Percentiles rank a stretch among this genome's conserved stretches.
phyloP scores from a whole-genome alignment of 2,888 invertebrate species.

The Amphiduros pacificus region DNA sequence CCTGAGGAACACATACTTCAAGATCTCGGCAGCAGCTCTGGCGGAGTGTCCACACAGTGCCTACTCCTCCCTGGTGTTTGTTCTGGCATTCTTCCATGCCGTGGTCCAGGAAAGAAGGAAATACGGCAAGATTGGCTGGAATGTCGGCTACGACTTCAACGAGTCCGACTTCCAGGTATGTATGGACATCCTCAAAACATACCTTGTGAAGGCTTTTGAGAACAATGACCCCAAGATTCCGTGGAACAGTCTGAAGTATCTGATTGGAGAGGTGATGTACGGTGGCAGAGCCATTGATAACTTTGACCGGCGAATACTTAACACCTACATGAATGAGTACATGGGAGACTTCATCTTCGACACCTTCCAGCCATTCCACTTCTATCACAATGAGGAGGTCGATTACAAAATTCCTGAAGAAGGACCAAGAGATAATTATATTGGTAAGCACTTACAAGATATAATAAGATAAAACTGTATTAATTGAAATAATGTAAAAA shows the following conservation, averaged over 20 bases:
- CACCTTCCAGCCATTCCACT: slow-evolving; percentile 87
- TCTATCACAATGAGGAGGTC: slow-evolving; percentile 74
- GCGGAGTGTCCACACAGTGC: slow-evolving; percentile 74
- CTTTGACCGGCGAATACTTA: slow-evolving; percentile 83
- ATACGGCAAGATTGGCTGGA: slow-evolving; percentile 94
- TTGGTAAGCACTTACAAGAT: slow-evolving; percentile 47
- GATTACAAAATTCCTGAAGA: slow-evolving; percentile 77
- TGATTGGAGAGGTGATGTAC: slow-evolving; percentile 95
- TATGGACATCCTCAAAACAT: slow-evolving; percentile 81
- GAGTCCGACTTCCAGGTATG: slow-evolving; percentile 88
- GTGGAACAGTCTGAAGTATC: slow-evolving; percentile 87
- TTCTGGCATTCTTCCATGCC: slow-evolving; percentile 90
- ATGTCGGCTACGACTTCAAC: slow-evolving; percentile 90
- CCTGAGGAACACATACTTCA: slow-evolving; percentile 84
- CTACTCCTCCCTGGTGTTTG: slow-evolving; percentile 83
- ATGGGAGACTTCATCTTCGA: slow-evolving; percentile 93
- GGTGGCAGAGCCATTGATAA: slow-evolving; percentile 91
- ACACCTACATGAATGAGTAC: slow-evolving; percentile 90
- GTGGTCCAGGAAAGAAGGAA: slow-evolving; percentile 80
- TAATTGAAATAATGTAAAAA: too few relatives aligned
- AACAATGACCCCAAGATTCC: slow-evolving; percentile 71
- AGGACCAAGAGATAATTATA: slow-evolving; percentile 52
- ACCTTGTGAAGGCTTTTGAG: slow-evolving; percentile 72
- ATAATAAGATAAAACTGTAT: too few relatives aligned
- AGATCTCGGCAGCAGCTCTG: slow-evolving; percentile 75